Base-by-base conservation (phyloP, 2,797 vertebrate genomes). In the Eulemur rubriventer region DNA sequence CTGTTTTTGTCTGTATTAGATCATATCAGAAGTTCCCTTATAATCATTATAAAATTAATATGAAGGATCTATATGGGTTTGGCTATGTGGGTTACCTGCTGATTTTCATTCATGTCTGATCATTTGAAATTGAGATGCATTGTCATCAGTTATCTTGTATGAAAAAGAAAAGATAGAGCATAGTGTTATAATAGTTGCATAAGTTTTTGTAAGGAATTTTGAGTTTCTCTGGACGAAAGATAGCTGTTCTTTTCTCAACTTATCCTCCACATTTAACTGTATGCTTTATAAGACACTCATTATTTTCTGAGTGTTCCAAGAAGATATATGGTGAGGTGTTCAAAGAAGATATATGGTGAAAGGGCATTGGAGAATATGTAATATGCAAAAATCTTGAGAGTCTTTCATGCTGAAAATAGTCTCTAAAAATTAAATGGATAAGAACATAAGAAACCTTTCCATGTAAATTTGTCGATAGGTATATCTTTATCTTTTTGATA, bases 281-380 rank as follows among this genome's bases (percentile, higher is more conserved):
- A 46, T 96, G 70, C 18, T 46, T 96, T 92, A 76, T 81, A 78
- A 96, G 50, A 79, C 16, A 20, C 28, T 97, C 5, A 18, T 96
- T 95, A 18, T 96, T 95, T 97, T 98, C 81, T 79, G 80, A 65
- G 1, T 78, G 72, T 98, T 96, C 91, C 95, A 93, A 95, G 73
- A 92, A 28, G 35, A 26, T 38, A 30, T 57, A n/a, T 41, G 24
- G 24, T 91, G 59, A 65, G 2, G 1, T 78, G 72, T 98, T 96
- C 91, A 96, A 93, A 95, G 73, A 92, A 30, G 35, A 26, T 41
- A n/a, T 52, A n/a, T 41, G 24, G 24, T 91, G 59, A 82, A 93
- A 52, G 67, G 14, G 8, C 43, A 96, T 63, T 67, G 72, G 52
- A 20, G 57, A 94, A 69, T 96, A 93, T 81, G 98, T 98, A 87